Percentiles rank a stretch among this genome's conserved stretches.
Evolutionary conservation across 1,140 invertebrate species (phyloP).

Genomic region (Vanessa tameamea): DNA sequence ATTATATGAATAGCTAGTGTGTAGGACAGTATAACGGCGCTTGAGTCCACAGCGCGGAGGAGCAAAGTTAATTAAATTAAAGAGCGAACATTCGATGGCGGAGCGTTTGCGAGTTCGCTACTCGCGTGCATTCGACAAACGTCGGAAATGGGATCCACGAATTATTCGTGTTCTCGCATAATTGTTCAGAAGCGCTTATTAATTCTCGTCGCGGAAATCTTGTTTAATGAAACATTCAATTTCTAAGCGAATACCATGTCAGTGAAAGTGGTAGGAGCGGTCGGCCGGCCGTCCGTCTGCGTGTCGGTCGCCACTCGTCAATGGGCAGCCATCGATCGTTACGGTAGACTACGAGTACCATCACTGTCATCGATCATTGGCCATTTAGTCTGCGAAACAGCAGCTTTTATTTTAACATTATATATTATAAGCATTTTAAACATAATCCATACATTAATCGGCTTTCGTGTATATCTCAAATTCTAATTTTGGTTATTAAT

Average conservation of each 20-base stretch:
- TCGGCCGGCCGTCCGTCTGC: neutral
- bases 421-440: too few species aligned
- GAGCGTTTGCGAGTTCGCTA: neutral
- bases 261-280: constrained; percentile 3
- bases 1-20: too few species aligned
- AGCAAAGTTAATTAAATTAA: constrained; percentile 5
- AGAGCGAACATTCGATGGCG: neutral
- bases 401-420: too few species aligned
- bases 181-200: constrained; percentile 9
- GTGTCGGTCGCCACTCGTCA: too few species aligned
- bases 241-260: neutral
- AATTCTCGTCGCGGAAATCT: neutral
- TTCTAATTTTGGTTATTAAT: too few species aligned
- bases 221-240: constrained; percentile 5
- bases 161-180: constrained; percentile 13
- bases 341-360: too few species aligned
- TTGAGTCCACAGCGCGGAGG: neutral
- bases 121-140: neutral
- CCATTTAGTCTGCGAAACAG: too few species aligned
- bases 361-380: too few species aligned
- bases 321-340: too few species aligned
- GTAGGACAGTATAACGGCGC: neutral
- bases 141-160: constrained; percentile 8
- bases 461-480: too few species aligned
- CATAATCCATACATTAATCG: too few species aligned